Evolutionary conservation across 1,140 invertebrate genomes (phyloP), one percentile per base, ranked within the genome.

Genomic region (Eufriesea mexicana): DNA sequence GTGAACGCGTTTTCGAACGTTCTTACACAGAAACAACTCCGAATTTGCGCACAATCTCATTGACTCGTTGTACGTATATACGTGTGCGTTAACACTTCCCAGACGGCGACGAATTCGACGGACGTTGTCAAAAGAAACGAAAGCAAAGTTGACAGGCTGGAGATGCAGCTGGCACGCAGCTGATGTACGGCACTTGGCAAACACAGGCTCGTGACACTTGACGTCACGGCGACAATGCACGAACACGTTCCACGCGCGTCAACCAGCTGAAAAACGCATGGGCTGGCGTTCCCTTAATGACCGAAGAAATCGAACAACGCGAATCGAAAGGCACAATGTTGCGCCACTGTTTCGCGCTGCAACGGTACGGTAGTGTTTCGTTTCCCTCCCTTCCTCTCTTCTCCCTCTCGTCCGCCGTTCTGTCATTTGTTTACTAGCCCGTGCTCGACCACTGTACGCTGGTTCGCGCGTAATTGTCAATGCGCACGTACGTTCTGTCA

Each of bases 351-450:
- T 74, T 74, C 66, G 74, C 74, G 75, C 74, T 78, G 55, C 47
- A 70, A 83, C 66, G 54, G 47, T 55, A 77, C n/a, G 55, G 62
- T 45, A 61, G 61, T 66, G 62, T 79, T 71, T 79, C 74, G 55
- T 64, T 62, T 82, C 77, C 62, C 71, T 86, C 79, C 64, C 49
- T 66, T 42, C 67, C 68, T 83, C 68, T 45, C 74, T 76, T 6
- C 66, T 47, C 66, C 66, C 64, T 80, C 84, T 35, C 49, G 51
- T 57, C 55, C 72, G n/a, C 74, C 84, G 86, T 80, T 88, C 83
- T 89, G 86, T 86, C 90, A 88, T 91, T 91, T 91, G 89, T 91
- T 91, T 92, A 91, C 87, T 88, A 84, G 84, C 71, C 79, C 75
- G 81, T 86, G n/a, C 73, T 84, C 83, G 72, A 82, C 77, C 66